Conservation (phyloP, 2,113 vertebrate species). For the Poeciliopsis retropinna region DNA sequence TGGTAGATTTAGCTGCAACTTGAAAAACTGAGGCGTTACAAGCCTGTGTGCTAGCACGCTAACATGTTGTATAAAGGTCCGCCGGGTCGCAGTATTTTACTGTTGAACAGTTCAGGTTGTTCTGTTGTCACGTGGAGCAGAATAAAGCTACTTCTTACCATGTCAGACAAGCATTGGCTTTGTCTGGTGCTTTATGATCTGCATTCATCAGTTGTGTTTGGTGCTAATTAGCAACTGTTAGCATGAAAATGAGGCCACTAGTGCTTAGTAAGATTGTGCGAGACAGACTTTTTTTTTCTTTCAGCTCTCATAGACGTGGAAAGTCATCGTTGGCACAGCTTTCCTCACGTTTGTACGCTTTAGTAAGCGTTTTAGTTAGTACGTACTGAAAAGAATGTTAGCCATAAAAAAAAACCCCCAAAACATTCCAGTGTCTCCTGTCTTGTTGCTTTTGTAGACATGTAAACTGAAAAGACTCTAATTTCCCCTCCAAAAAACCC, state of each 20-base stretch:
- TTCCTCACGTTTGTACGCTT: background rate
- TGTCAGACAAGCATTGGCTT: background rate
- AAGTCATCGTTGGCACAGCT: conserved; percentile 7
- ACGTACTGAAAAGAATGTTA: conserved; percentile 22
- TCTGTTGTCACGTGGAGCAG: background rate
- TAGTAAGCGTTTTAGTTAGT: background rate
- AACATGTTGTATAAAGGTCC: background rate
- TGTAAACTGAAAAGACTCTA: conserved; percentile 31
- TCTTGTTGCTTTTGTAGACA: conserved; percentile 29
- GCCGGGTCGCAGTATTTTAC: background rate
- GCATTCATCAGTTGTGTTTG: background rate
- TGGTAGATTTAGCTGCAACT: background rate
- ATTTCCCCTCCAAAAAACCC: background rate
- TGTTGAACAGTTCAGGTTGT: background rate
- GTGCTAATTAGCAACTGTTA: conserved; percentile 7
- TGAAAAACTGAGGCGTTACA: background rate
- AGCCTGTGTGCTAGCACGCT: background rate
- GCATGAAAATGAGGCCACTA: background rate
- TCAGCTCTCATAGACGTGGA: background rate
- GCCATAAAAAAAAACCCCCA: background rate
- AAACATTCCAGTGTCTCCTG: conserved; percentile 7
- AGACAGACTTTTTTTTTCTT: background rate
- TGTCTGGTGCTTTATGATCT: background rate
- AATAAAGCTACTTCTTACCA: background rate
- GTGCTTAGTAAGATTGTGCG: background rate